Evolutionary conservation across 2,888 invertebrate genomes (phyloP), one percentile per base, ranked within the genome.

Genomic region (Koerneria pararmatus): DNA sequence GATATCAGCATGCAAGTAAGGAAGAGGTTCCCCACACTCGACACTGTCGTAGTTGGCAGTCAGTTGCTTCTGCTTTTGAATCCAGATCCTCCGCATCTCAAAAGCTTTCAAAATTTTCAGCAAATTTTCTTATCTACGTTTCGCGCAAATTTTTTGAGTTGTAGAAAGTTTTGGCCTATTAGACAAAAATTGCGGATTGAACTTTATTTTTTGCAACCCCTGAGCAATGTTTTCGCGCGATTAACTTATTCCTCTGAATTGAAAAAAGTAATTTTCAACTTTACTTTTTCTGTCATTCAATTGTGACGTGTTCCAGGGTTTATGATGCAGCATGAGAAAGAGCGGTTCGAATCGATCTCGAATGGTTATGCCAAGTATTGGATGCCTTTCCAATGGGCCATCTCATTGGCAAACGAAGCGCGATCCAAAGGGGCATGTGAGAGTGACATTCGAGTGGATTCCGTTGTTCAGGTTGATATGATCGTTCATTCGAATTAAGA

Each of bases 371-470:
- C 64, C 2, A 64, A 64, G 46, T 56, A 64, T 41, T 64, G 64
- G 64, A 64, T 64, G 64, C 64, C 64, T 8, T 64, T 64, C 46
- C 56, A 64, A 56, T 64, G 64, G 64, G 64, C 64, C 11, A 64
- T 64, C 11, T 64, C 64, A 6, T 48, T 64, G 4, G 56, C 64
- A 6, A 64, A 64, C 24, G 11, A n/a, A 6, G 64, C 64, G 3
- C 35, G 64, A 1, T 31, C 54, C 3, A 64, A 64, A 35, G 64
- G 54, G 4, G 31, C 31, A 41, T 31, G 54, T 29, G 64, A 64
- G 22, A 48, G 49, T 3, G 64, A 64, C 22, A 41, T 41, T 41
- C 35, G 64, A 29, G 31, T 56, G 1, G 64, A 35, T 8, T 41
- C 35, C 6, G 27, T 64, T 2, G 56, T 64, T 15, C 31, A 56